phyloP scores from a whole-genome alignment of 2,113 vertebrate species.

The Tachuris rubrigastra region DNA sequence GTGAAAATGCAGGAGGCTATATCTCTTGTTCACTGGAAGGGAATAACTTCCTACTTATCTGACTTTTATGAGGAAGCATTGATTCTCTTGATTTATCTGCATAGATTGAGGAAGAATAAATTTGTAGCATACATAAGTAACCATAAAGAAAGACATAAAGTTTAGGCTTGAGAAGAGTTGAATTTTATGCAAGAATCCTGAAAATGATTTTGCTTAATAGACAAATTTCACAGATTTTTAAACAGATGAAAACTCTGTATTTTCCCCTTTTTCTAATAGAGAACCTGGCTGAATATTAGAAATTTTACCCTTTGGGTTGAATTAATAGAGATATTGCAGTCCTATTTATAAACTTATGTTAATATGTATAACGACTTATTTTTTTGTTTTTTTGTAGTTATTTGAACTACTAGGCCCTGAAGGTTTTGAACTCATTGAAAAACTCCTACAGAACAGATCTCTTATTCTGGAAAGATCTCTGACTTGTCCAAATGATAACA shows the following conservation, averaged over 20 bases:
- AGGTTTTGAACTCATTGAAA: constrained; percentile 93
- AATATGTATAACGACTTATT: background rate
- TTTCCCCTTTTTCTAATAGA: background rate
- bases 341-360: background rate
- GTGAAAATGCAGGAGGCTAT: background rate
- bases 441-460: constrained; percentile 86
- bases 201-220: background rate
- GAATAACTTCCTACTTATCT: background rate
- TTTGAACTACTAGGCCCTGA: constrained; percentile 95
- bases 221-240: background rate
- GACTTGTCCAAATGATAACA: constrained; percentile 75
- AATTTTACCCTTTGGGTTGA: background rate
- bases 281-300: background rate
- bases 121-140: background rate
- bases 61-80: background rate
- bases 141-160: background rate
- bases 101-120: background rate
- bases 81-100: background rate
- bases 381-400: constrained; percentile 73
- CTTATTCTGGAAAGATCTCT: constrained; percentile 84
- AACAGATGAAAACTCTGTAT: background rate
- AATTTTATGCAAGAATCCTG: background rate
- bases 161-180: background rate
- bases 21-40: background rate
- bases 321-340: background rate